These are phyloP conservation scores for Eleginops maclovinus DNA, from an alignment of 2,113 vertebrate genomes.

Conservation along the genomic window DNA sequence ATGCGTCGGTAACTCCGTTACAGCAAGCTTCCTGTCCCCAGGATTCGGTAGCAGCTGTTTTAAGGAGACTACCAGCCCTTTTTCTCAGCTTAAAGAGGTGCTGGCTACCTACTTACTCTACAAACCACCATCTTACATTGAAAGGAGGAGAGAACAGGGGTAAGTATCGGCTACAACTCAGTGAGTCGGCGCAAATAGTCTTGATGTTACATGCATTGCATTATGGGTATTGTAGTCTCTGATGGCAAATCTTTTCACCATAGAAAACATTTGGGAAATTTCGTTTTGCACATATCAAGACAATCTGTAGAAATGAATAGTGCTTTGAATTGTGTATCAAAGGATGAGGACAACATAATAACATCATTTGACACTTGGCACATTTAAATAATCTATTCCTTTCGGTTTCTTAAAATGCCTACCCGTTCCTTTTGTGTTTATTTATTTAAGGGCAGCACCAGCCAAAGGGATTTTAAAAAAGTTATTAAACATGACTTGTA, in stretches of 20 bases:
- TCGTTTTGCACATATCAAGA: neutral
- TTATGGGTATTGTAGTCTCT: slow-evolving; percentile 19
- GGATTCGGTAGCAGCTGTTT: neutral
- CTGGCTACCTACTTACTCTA: slow-evolving; percentile 6
- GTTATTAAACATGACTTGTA: neutral
- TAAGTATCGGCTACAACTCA: neutral
- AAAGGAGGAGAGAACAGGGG: slow-evolving; percentile 24
- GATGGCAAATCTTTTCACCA: neutral
- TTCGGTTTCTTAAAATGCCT: no score
- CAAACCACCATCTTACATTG: slow-evolving; percentile 33
- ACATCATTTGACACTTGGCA: neutral
- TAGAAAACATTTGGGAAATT: neutral
- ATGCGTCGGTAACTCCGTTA: neutral
- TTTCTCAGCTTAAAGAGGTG: neutral
- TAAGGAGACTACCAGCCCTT: neutral
- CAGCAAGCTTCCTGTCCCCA: neutral
- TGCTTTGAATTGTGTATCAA: neutral
- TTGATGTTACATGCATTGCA: neutral
- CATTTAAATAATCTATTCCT: no score
- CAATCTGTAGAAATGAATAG: no score
- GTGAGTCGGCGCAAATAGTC: slow-evolving; percentile 27
- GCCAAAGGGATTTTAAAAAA: neutral
- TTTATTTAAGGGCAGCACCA: neutral
- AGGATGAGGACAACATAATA: no score
- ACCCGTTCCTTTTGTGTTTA: neutral